These are phyloP conservation scores for Micropterix aruncella DNA, from an alignment of 2,888 invertebrate genomes.

Conservation along the genomic window DNA sequence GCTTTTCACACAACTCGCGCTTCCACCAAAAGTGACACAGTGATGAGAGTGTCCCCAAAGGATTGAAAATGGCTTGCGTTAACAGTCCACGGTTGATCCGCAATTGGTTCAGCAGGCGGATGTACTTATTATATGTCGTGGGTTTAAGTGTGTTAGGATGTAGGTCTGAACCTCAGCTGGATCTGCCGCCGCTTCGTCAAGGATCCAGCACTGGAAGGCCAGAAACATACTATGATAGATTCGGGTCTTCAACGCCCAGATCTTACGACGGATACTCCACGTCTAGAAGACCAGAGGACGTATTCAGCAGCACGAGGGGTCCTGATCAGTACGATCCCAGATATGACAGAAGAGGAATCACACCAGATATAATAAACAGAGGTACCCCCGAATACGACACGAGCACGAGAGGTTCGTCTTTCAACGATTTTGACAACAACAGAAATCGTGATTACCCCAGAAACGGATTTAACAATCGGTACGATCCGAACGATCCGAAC, in stretches of 20 bases:
- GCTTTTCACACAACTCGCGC: not conserved
- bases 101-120: constrained; percentile 16
- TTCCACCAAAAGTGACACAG: not conserved
- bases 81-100: constrained; percentile 18
- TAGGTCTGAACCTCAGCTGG: constrained; percentile 30
- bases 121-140: constrained; percentile 16
- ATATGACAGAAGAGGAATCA: constrained; percentile 18
- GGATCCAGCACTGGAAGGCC: constrained; percentile 22
- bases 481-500: constrained; percentile 32
- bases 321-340: constrained; percentile 1
- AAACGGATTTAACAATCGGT: constrained; percentile 17
- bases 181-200: constrained; percentile 37
- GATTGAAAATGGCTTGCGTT: constrained; percentile 25
- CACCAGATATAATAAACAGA: constrained; percentile 33
- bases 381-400: constrained; percentile 28
- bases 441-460: constrained; percentile 6
- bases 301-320: constrained; percentile 5
- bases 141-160: constrained; percentile 11
- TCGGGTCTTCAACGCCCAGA: constrained; percentile 26
- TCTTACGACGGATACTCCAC: constrained; percentile 6
- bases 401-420: constrained; percentile 20
- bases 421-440: constrained; percentile 20
- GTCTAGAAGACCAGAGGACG: constrained; percentile 8
- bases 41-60: not conserved
- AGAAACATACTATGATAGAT: constrained; percentile 17